Percentiles rank a stretch among this genome's conserved stretches.
Evolutionary conservation across 2,113 vertebrate species (phyloP).

Genomic region (Himantopus leucocephalus): DNA sequence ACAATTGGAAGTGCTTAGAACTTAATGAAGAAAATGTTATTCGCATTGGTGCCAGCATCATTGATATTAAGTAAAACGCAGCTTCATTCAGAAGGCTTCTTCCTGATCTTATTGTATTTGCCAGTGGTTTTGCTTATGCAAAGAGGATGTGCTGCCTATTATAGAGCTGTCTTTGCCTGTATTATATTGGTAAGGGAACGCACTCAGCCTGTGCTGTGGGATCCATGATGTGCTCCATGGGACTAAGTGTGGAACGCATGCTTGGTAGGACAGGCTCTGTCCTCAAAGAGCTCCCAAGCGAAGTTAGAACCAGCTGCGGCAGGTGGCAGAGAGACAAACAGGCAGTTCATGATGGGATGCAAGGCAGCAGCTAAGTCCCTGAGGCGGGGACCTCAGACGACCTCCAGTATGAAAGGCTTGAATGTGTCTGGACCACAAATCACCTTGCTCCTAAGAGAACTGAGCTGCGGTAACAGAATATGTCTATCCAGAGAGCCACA

Average conservation of each 20-base stretch:
- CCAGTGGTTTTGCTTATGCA: background rate
- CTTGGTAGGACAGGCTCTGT: background rate
- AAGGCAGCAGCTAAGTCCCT: background rate
- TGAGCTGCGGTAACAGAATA: background rate
- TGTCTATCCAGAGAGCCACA: background rate
- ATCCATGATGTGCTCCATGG: background rate
- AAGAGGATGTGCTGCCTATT: background rate
- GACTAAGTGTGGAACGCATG: background rate
- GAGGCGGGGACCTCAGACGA: background rate
- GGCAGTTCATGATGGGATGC: background rate
- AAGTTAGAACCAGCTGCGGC: background rate
- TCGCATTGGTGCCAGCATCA: background rate
- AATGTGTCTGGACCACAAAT: background rate
- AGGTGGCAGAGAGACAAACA: background rate
- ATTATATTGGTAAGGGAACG: background rate
- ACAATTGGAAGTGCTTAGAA: conserved; percentile 25
- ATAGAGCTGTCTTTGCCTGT: background rate
- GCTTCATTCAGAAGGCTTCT: background rate
- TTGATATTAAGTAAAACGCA: background rate
- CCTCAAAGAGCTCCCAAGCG: background rate
- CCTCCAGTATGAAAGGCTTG: background rate
- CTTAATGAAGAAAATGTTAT: conserved; percentile 7
- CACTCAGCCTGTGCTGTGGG: background rate
- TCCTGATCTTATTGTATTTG: conserved; percentile 6
- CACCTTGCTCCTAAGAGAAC: background rate